Base-by-base conservation (phyloP, 2,888 invertebrate species). In the Lycaena phlaeas region DNA sequence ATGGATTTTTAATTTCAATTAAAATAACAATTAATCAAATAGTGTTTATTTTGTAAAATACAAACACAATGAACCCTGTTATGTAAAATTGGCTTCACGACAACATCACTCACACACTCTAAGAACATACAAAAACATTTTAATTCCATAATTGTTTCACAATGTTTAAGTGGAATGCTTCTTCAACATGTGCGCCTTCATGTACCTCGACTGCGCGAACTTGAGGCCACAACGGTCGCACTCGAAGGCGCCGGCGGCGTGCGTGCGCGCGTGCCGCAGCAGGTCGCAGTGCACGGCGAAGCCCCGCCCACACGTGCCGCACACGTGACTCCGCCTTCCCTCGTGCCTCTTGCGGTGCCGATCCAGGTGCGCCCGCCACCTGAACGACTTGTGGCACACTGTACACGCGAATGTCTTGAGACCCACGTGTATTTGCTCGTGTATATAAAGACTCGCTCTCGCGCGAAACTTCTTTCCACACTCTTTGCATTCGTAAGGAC, bases 121-220 rank as follows among this genome's bases (percentile, higher is more conserved):
- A n/a, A n/a, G n/a, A n/a, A n/a, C n/a, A n/a, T n/a, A n/a, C n/a
- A n/a, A n/a, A n/a, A n/a, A n/a, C n/a, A n/a, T n/a, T n/a, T n/a
- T n/a, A n/a, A n/a, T n/a, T n/a, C n/a, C n/a, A n/a, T n/a, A n/a
- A n/a, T n/a, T n/a, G n/a, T n/a, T n/a, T n/a, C n/a, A n/a, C n/a
- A n/a, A n/a, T n/a, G 1, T 2, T 4, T 14, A 15, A 9, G 14
- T 28, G n/a, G 39, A 17, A 51, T 79, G 78, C 45, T 71, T 69
- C 31, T 64, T 68, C 15, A 54, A 49, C 47, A 68, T 50, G 53
- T 88, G 88, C 46, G 72, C 85, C 38, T 74, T 76, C 10, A 88
- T 58, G 54, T 88, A 88, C 14, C 87, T 62, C 46, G 65, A 66
- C 53, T 87, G 87, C 3, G 82, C 77, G 53, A 87, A 87, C 17